These are phyloP conservation scores for Pandemis cinnamomeana DNA, from an alignment of 2,888 invertebrate genomes.

Conservation along the genomic window DNA sequence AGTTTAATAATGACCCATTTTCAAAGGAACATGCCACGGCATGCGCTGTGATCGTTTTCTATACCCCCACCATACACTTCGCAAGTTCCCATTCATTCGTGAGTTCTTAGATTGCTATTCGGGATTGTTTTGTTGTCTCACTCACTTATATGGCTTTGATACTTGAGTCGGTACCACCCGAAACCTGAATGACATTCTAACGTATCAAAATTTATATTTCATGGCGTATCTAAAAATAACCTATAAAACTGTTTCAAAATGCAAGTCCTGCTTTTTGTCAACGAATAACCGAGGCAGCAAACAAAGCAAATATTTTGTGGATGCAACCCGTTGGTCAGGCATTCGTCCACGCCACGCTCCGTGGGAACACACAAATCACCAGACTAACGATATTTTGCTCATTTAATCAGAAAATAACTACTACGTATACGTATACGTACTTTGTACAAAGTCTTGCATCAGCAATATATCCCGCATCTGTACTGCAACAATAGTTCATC, in stretches of 20 bases:
- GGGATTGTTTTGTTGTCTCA: too few species aligned
- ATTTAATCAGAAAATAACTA: conserved; percentile 4
- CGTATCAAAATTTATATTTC: neutral
- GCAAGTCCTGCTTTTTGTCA: neutral
- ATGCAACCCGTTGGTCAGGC: neutral
- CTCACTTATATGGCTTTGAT: too few species aligned
- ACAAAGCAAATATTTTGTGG: conserved; percentile 1
- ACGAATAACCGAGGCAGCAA: neutral
- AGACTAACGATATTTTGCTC: neutral
- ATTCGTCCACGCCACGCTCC: neutral
- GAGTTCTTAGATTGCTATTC: too few species aligned
- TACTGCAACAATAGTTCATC: neutral
- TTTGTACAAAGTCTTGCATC: neutral
- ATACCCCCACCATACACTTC: too few species aligned
- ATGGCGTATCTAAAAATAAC: neutral
- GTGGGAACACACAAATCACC: conserved; percentile 1
- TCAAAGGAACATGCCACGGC: too few species aligned
- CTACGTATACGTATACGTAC: neutral
- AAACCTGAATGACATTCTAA: too few species aligned
- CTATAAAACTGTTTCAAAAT: neutral
- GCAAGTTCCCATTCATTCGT: too few species aligned
- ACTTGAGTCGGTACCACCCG: too few species aligned
- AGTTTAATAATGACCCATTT: too few species aligned
- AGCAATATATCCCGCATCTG: neutral
- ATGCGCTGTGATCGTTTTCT: too few species aligned